Evolutionary conservation across 30 jellyfish, hydroid and myxozoan species (phyloP), one percentile per base, ranked within the genome.

Genomic region (Aurelia coerulea): DNA sequence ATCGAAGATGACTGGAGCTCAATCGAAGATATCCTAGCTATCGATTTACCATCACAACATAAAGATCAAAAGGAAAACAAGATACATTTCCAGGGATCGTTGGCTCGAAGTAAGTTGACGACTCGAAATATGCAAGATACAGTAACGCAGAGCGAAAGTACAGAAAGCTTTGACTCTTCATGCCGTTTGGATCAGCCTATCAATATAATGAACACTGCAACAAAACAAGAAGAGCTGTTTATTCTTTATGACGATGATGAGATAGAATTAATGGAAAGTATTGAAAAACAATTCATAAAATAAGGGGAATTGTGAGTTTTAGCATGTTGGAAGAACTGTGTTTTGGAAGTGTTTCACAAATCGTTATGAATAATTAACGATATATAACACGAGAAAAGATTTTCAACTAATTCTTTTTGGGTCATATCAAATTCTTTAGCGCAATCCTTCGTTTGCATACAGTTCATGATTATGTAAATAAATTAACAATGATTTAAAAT

Each of bases 241-340:
- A 58, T 79, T 16, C 18, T 16, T 58, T 84, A 84, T 65, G 82
- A 84, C 54, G 83, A 84, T 11, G 81, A 78, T 2, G 93, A 84
- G 32, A 16, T 84, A 10, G 88, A 60, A 31, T 18, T 84, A 78
- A 84, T 84, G 93, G 93, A 84, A 13, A 41, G 62, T 33, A 84
- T 84, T 29, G 93, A 84, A 31, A 74, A 73, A 46, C 74, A 84
- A 62, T 84, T 32, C 39, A 18, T 71, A 3, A 67, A 68, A 80
- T 65, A 50, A 80, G 7, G 31, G 33, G 19, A 16, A 42, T 13
- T 29, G 51, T 42, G 66, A 10, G 71, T 10, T 16, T 23, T 46
- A 4, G 15, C 5, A 46, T 46, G 56, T 46, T 46, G 56, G 56
- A 46, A 19, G 35, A 5, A 68, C 42, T 18, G 23, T 33, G 42